Base-by-base conservation (phyloP, 1,140 invertebrate species). In the Camponotus floridanus region DNA sequence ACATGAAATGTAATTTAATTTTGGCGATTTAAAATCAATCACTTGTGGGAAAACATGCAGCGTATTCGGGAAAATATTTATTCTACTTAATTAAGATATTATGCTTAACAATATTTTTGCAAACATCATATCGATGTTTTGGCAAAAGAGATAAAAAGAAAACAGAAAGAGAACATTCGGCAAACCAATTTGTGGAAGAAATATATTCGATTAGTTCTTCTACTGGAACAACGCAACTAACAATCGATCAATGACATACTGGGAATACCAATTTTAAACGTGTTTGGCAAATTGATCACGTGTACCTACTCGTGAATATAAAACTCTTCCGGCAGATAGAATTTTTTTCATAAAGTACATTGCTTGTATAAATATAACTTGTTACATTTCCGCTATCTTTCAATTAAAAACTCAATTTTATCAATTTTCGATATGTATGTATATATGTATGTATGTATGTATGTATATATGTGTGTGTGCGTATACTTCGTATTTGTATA, bases 241-340 rank as follows among this genome's bases (percentile, higher is more conserved):
- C 31, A 21, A 68, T 70, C 21, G 65, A 70, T 80, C 21, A 36
- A 5, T 3, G n/a, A 57, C 21, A 11, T 70, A 70, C 13, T 21
- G 33, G 33, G 62, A 79, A 79, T 31, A 51, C 21, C 36, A 80
- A 70, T 70, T 70, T 36, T 42, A 70, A 55, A 80, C 51, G 48
- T 57, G 65, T 80, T 80, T 57, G 65, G 36, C 48, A 26, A 70
- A 80, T 33, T 68, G 78, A 80, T 80, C 13, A 9, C 48, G 13
- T 42, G 13, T 9, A 45, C 21, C n/a, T 18, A 51, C 15, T 15
- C 26, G 39, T 15, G 33, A 59, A 57, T 31, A 57, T 31, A n/a
- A 59, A 70, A 55, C n/a, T 55, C 31, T 62, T 64, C 18, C 61
- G 31, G 5, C 26, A 15, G 62, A 70, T 70, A 21, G 36, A 78